Evolutionary conservation across 2,113 vertebrate species (phyloP), one percentile per base, ranked within the genome.

Genomic region (Ictalurus furcatus): DNA sequence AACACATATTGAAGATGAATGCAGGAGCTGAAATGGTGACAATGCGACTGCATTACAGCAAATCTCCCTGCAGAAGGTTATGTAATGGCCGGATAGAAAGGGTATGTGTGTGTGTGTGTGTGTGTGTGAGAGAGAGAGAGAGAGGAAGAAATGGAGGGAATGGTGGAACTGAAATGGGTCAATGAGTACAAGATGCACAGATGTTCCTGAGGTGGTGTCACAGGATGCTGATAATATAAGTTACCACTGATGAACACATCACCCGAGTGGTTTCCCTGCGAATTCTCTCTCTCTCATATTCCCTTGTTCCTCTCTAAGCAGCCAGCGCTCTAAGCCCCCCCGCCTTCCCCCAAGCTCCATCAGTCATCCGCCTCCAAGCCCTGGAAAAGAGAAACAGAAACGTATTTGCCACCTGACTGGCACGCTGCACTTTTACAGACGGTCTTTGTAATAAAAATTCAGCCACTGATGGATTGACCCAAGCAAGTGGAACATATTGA

Each of bases 191-290:
- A 89, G 90, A 91, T 88, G 84, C 91, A 90, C 93, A 95, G 92
- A 95, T 94, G 94, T 93, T 92, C 88, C 85, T 56, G 74, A 89
- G 81, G 78, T 79, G 90, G 56, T 90, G 87, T 89, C 92, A 90
- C 92, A 93, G 91, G 92, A 92, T 91, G 89, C 91, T 90, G 92
- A 92, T 92, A 92, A 91, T 92, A 93, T 87, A 89, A 82, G 87
- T 79, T 92, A 88, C 90, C 92, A 87, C 91, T 88, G 89, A 92
- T 93, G 92, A 91, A 93, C 84, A 91, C 90, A 90, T 91, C 90
- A 84, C 93, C 78, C 48, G 6, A 23, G 19, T 65, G 88, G 40
- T 84, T 88, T 89, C 74, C 86, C 48, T 84, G 86, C 59, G 87
- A 71, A 84, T 6, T 74, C 78, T 84, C 56, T 61, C 56, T 56